Percentiles rank a stretch among this genome's conserved stretches.
Conservation (phyloP, 2,797 vertebrate species). For the Tiaroga cobitis region DNA sequence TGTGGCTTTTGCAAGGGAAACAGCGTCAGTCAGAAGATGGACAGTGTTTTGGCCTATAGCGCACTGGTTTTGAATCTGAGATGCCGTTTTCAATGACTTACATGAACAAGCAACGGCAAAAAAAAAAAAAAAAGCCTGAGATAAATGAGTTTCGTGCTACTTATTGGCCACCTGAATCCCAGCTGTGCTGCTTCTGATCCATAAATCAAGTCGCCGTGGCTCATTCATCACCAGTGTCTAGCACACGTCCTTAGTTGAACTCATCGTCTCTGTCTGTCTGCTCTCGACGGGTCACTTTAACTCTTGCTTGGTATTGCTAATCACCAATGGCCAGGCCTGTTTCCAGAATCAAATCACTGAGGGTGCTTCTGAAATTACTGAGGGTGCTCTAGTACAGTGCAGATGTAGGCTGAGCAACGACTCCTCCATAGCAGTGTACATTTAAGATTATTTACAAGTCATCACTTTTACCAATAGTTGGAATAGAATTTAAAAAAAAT, state of each 20-base stretch:
- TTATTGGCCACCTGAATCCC: constrained; percentile 55
- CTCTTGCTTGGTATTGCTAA: constrained; percentile 8
- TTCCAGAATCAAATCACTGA: no score
- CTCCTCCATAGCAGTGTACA: no score
- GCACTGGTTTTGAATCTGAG: background rate
- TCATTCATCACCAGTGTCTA: constrained; percentile 26
- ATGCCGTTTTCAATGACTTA: background rate
- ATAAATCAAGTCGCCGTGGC: constrained; percentile 24
- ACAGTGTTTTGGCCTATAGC: constrained; percentile 14
- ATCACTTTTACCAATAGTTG: no score
- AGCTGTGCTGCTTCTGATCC: constrained; percentile 41
- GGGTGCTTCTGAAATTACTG: no score
- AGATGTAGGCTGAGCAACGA: no score
- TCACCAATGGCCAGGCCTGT: background rate
- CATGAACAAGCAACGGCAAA: constrained; percentile 1
- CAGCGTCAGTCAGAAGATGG: constrained; percentile 3
- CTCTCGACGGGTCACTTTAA: constrained; percentile 18
- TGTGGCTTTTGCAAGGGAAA: constrained; percentile 15
- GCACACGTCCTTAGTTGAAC: constrained; percentile 25
- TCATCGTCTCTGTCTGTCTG: background rate
- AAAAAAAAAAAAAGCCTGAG: background rate
- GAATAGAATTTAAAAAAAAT: no score
- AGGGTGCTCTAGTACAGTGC: no score
- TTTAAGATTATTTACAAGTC: no score
- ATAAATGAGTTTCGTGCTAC: constrained; percentile 54